phyloP scores from a whole-genome alignment of 2,797 vertebrate species.

The Silurus aristotelis region DNA sequence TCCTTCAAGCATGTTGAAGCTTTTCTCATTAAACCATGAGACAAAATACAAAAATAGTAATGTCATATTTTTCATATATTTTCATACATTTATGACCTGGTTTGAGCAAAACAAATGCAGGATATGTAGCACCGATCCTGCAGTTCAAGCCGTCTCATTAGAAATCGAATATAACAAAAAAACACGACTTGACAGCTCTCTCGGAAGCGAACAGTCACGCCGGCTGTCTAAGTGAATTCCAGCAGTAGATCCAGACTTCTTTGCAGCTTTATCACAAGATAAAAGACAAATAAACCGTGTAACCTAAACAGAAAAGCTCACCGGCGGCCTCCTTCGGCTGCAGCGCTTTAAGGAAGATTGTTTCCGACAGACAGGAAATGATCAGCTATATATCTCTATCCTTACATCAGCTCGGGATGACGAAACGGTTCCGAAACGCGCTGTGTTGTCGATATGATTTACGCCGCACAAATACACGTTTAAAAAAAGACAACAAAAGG shows the following conservation, averaged over 20 bases:
- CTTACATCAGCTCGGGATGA: conserved; percentile 2
- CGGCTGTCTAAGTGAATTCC: conserved; percentile 14
- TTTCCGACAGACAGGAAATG: conserved; percentile 45
- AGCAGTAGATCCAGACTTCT: conserved; percentile 9
- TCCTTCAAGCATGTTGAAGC: background rate
- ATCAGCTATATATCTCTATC: conserved; percentile 18
- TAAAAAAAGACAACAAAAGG: background rate
- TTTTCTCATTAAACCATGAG: background rate
- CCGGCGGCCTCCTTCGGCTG: background rate
- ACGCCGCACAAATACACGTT: background rate
- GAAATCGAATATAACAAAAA: background rate
- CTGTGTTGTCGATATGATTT: conserved; percentile 3
- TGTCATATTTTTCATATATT: too few species aligned
- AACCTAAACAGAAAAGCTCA: conserved; percentile 1
- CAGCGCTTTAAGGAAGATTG: conserved; percentile 21
- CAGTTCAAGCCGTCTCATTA: background rate
- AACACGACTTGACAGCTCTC: background rate
- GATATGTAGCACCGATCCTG: background rate
- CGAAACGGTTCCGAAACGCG: background rate
- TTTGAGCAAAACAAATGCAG: background rate
- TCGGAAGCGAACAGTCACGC: background rate
- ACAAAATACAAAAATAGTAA: too few species aligned
- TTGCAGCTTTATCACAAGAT: background rate
- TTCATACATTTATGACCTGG: background rate
- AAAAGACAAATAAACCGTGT: conserved; percentile 7